Evolutionary conservation across 2,113 vertebrate genomes (phyloP).

Genomic region (Sturnira hondurensis): DNA sequence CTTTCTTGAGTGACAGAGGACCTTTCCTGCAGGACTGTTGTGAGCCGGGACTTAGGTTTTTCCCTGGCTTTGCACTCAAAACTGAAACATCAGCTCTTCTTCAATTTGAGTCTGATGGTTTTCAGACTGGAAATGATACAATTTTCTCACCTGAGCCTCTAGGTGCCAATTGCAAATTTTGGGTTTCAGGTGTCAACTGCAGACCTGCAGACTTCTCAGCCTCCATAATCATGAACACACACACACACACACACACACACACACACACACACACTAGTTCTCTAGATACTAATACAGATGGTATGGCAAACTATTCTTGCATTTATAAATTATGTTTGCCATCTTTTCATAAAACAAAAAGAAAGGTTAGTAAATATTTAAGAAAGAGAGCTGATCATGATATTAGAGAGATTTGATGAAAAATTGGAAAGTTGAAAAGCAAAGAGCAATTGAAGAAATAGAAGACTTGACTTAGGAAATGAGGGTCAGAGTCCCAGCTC

Average conservation of each 20-base stretch:
- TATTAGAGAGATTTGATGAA: neutral
- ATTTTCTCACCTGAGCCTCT: neutral
- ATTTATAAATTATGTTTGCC: neutral
- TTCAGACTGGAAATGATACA: neutral
- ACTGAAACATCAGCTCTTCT: neutral
- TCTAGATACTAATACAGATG: neutral
- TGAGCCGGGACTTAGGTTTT: neutral
- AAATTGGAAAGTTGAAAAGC: neutral
- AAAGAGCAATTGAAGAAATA: neutral
- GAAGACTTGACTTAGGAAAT: neutral
- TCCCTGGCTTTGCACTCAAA: neutral
- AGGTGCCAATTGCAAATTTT: neutral
- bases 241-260: too few species aligned
- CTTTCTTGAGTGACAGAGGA: fast-evolving
- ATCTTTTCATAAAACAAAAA: neutral
- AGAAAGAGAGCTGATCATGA: neutral
- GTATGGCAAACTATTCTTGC: neutral
- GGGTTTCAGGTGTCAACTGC: too few species aligned
- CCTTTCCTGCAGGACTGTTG: neutral
- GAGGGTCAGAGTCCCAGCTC: neutral
- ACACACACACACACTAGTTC: neutral
- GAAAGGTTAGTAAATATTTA: neutral
- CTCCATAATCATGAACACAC: neutral
- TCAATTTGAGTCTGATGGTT: neutral
- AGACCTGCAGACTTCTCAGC: neutral